Percentiles rank a stretch among this genome's conserved stretches.
These are phyloP conservation scores for Pimpla rufipes DNA, from an alignment of 2,888 invertebrate species.

Conservation along the genomic window DNA sequence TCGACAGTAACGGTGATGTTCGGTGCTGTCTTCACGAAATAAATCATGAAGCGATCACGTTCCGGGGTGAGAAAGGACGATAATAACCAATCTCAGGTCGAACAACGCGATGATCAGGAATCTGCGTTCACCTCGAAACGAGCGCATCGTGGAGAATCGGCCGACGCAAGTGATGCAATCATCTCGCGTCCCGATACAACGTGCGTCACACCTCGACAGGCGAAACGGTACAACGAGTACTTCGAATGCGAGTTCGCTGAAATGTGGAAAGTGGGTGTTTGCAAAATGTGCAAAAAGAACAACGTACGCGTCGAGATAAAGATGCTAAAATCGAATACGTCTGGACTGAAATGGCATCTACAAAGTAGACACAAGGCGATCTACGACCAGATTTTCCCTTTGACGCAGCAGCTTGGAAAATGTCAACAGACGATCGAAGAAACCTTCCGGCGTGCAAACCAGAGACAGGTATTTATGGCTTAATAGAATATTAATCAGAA, in stretches of 20 bases:
- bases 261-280: constrained; percentile 9
- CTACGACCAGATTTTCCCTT: constrained; percentile 24
- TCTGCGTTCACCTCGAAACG: neutral
- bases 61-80: constrained; percentile 2
- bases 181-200: neutral
- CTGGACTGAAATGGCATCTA: constrained; percentile 41
- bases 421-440: constrained; percentile 24
- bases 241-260: constrained; percentile 5
- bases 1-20: neutral
- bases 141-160: neutral
- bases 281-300: constrained; percentile 16
- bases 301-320: constrained; percentile 29
- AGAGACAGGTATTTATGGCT: constrained; percentile 33
- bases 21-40: neutral
- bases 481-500: constrained; percentile 3
- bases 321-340: constrained; percentile 31
- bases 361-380: constrained; percentile 30
- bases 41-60: constrained; percentile 23
- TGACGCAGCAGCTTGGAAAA: constrained; percentile 14
- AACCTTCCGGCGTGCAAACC: constrained; percentile 14
- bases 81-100: neutral
- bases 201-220: neutral
- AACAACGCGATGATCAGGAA: neutral
- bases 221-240: constrained; percentile 10
- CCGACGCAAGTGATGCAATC: neutral